Evolutionary conservation across 1,140 invertebrate species (phyloP), one percentile per base, ranked within the genome.

Genomic region (Antheraea pernyi): DNA sequence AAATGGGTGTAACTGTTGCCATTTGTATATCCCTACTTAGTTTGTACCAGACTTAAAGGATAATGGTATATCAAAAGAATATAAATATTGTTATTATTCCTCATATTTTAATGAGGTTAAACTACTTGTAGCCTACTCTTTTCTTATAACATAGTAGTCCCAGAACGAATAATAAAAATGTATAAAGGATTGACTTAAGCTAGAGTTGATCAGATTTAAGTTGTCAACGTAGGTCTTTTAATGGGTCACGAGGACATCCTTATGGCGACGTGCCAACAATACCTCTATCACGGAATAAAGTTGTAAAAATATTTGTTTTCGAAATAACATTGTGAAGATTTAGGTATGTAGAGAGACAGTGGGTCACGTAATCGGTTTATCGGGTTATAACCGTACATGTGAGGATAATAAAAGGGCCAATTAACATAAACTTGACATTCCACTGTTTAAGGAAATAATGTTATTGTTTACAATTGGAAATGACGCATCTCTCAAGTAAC

Each of bases 351-450:
- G 67, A 73, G 36, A 69, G 19, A 3, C 59, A 46, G 22, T 68
- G 63, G 70, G 72, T 75, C 78, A 80, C 77, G 76, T 78, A 74
- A 70, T 68, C 46, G 72, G 68, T 76, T 80, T 77, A 83, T 78
- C 76, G 67, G 78, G 75, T 72, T 78, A 79, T 72, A 75, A 65
- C 64, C 69, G 66, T 67, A 74, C 76, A 73, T 75, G 73, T 75
- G 79, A 78, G 75, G 74, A 72, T 68, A 77, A 74, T 74, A 73
- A 70, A 78, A 67, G 79, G 68, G 69, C 67, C 68, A 73, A 80
- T 82, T 82, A 72, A 81, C 76, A 82, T 80, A 72, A 79, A 77
- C 72, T 74, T 73, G 67, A 68, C 76, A 76, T 78, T 79, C 66
- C 73, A n/a, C 59, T 16, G 46, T 73, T 74, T 69, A 70, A 69